Evolutionary conservation across 2,888 invertebrate genomes (phyloP).

Genomic region (Agrenia bidenticulata): DNA sequence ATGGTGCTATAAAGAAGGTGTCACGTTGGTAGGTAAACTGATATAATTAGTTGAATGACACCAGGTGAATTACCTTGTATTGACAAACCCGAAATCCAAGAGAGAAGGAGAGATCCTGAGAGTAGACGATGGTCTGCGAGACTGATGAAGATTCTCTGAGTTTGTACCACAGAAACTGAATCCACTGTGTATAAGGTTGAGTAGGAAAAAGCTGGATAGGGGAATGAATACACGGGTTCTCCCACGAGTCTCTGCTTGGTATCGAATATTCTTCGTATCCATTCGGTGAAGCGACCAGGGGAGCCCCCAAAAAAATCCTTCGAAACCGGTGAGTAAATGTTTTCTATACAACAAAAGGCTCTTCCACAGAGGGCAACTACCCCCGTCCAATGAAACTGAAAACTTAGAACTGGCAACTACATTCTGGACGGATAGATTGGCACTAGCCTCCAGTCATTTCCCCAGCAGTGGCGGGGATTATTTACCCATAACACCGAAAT

Average conservation of each 20-base stretch:
- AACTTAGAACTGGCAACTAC: neutral
- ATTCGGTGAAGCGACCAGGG: neutral
- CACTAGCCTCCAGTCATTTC: conserved; percentile 18
- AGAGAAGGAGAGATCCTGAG: conserved; percentile 16
- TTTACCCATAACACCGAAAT: too few species aligned
- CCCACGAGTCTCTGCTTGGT: conserved; percentile 19
- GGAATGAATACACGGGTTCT: conserved; percentile 15
- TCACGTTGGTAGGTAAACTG: too few species aligned
- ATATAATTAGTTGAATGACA: too few species aligned
- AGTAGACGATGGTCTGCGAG: conserved; percentile 12
- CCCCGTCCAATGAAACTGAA: conserved; percentile 14
- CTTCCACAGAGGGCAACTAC: conserved; percentile 20
- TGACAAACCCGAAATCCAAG: neutral
- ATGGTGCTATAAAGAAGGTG: too few species aligned
- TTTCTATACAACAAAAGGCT: conserved; percentile 11
- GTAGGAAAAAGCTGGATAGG: neutral
- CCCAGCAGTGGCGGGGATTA: neutral
- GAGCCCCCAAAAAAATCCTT: conserved; percentile 19
- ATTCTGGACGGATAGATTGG: neutral
- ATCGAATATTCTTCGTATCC: conserved; percentile 4
- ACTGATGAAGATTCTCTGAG: conserved; percentile 13
- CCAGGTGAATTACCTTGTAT: conserved; percentile 3
- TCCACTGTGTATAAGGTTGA: neutral
- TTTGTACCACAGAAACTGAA: conserved; percentile 8
- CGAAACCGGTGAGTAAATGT: conserved; percentile 13